Conservation (phyloP, 2,888 invertebrate species). For the Callinectes sapidus region DNA sequence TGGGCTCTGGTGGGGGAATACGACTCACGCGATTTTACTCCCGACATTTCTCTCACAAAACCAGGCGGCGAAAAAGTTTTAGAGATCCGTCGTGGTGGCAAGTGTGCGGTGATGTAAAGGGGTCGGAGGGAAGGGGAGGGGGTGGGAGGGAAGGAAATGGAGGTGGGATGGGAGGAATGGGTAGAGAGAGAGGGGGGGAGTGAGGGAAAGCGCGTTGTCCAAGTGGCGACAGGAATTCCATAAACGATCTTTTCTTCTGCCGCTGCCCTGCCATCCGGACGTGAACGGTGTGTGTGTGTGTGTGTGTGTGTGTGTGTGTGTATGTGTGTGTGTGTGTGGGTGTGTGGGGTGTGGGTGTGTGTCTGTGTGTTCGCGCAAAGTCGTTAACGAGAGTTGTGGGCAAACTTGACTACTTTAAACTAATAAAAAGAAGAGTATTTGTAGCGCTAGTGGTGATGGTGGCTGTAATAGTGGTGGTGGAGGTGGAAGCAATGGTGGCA, state of each 20-base stretch:
- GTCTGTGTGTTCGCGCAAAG: not conserved
- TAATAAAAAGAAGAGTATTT: not conserved
- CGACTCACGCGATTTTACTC: not conserved
- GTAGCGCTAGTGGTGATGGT: not conserved
- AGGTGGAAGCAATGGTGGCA: not conserved
- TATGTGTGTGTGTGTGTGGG: not conserved
- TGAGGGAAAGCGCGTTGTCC: not conserved
- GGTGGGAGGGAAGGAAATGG: not conserved
- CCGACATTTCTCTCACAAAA: not conserved
- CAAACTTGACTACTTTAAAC: not conserved
- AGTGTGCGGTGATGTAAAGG: not conserved
- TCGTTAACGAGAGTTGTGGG: not conserved
- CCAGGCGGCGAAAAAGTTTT: slow-evolving; percentile 4
- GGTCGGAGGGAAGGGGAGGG: not conserved
- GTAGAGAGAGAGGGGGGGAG: not conserved
- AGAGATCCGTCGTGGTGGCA: not conserved
- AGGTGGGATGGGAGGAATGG: not conserved
- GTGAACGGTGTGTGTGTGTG: not conserved
- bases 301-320: slow-evolving; percentile 1
- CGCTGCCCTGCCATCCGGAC: not conserved
- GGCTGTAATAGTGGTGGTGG: not conserved
- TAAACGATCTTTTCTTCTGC: not conserved
- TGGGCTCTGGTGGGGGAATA: not conserved
- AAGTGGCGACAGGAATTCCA: not conserved
- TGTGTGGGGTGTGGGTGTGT: not conserved